These are phyloP conservation scores for Myotis findleyi DNA, from an alignment of 2,797 vertebrate genomes.

Conservation along the genomic window DNA sequence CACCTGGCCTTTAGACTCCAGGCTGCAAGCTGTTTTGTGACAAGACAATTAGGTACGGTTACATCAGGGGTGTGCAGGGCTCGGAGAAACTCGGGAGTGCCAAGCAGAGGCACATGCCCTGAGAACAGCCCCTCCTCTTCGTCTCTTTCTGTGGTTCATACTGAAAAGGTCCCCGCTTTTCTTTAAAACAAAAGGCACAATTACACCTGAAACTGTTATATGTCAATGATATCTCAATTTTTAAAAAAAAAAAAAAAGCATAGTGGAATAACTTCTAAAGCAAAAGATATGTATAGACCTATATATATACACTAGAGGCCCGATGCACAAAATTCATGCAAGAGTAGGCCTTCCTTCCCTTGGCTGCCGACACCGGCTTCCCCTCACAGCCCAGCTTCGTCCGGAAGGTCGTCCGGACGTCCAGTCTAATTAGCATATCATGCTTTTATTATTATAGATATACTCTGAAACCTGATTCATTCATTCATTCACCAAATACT, in stretches of 20 bases:
- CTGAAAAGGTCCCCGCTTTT: not conserved
- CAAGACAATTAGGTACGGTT: constrained; percentile 77
- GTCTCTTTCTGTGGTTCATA: not conserved
- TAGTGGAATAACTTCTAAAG: not conserved
- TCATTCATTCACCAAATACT: not conserved
- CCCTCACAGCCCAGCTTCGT: too few relatives aligned
- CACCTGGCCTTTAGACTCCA: constrained; percentile 68
- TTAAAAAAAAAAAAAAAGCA: not conserved
- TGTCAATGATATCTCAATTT: not conserved
- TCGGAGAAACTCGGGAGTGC: constrained; percentile 10
- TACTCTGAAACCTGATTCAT: not conserved
- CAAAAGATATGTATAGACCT: not conserved
- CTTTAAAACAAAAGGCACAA: not conserved
- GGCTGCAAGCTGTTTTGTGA: constrained; percentile 70
- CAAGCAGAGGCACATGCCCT: not conserved
- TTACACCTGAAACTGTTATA: not conserved
- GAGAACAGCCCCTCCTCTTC: not conserved
- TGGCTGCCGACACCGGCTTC: too few relatives aligned
- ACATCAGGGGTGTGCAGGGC: constrained; percentile 51
- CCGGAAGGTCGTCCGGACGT: too few relatives aligned
- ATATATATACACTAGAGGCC: too few relatives aligned
- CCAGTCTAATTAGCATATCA: too few relatives aligned
- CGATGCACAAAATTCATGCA: too few relatives aligned
- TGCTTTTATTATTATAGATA: too few relatives aligned
- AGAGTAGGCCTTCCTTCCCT: too few relatives aligned